Percentiles rank a stretch among this genome's conserved stretches.
Evolutionary conservation across 53 echinoderm and acorn worm species (phyloP).

Genomic region (Antedon mediterranea): DNA sequence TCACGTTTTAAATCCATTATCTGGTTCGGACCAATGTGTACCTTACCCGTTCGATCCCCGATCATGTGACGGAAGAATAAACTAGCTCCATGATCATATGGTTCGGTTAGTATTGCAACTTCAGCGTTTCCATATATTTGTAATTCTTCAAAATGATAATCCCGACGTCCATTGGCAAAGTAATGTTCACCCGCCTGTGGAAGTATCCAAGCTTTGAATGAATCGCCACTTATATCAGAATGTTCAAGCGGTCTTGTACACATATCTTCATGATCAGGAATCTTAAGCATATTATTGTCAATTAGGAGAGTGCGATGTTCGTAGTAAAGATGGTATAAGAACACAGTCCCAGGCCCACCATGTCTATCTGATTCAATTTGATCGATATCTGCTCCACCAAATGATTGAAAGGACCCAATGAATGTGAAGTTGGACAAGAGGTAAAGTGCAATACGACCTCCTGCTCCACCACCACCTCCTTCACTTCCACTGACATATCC

Average conservation of each 20-base stretch:
- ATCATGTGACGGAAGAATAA: slow-evolving; percentile 66
- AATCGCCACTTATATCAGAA: slow-evolving; percentile 46
- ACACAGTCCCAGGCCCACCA: slow-evolving; percentile 80
- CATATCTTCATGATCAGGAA: background rate
- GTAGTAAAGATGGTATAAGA: slow-evolving; percentile 52
- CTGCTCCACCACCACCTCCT: slow-evolving; percentile 32
- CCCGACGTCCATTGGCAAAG: slow-evolving; percentile 53
- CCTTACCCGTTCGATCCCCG: slow-evolving; percentile 57
- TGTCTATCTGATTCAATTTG: background rate
- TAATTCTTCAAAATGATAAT: slow-evolving; percentile 87
- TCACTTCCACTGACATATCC: slow-evolving; percentile 14
- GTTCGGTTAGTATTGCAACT: slow-evolving; percentile 47
- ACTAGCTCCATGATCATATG: slow-evolving; percentile 52
- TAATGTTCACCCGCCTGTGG: slow-evolving; percentile 73
- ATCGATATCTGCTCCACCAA: slow-evolving; percentile 40
- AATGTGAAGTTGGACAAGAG: slow-evolving; percentile 61
- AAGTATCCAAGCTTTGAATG: slow-evolving; percentile 83
- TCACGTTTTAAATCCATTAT: slow-evolving; percentile 59
- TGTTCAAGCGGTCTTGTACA: slow-evolving; percentile 11
- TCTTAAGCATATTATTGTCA: slow-evolving; percentile 42
- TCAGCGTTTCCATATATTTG: slow-evolving; percentile 81
- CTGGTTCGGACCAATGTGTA: slow-evolving; percentile 82
- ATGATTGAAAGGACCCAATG: slow-evolving; percentile 48
- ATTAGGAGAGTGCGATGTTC: slow-evolving; percentile 72
- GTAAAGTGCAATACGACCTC: slow-evolving; percentile 68